Percentiles rank a stretch among this genome's conserved stretches.
These are phyloP conservation scores for Pipistrellus nathusii DNA, from an alignment of 2,797 vertebrate genomes.

Conservation along the genomic window DNA sequence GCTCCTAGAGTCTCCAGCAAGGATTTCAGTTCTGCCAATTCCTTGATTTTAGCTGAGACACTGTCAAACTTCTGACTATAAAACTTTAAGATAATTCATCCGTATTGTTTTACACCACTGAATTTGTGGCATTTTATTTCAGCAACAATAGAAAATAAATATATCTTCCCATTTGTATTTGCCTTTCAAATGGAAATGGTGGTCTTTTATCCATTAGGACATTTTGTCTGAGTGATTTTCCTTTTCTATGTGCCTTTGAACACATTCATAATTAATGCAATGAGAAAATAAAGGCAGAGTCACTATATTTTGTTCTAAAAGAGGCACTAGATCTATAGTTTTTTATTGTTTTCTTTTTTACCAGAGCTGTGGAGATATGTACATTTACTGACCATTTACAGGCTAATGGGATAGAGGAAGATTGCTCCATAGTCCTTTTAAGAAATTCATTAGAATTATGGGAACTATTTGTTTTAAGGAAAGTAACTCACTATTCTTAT, in stretches of 20 bases:
- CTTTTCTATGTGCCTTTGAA: constrained; percentile 49
- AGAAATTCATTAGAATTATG: constrained; percentile 44
- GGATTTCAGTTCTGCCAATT: background rate
- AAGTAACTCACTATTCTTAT: background rate
- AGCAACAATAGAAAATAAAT: constrained; percentile 28
- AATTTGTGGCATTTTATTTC: background rate
- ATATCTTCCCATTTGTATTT: background rate
- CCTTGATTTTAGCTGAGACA: constrained; percentile 36
- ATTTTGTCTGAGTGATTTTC: constrained; percentile 6
- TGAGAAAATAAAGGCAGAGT: constrained; percentile 32
- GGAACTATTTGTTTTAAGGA: constrained; percentile 25
- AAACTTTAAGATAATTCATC: constrained; percentile 19
- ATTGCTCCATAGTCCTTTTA: background rate
- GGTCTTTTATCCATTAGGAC: background rate
- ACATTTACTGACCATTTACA: background rate
- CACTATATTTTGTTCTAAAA: background rate
- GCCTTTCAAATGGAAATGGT: constrained; percentile 50
- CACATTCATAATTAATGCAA: constrained; percentile 1
- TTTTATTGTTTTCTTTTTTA: background rate
- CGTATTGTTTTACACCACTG: background rate
- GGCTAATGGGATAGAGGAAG: background rate
- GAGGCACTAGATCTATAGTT: background rate
- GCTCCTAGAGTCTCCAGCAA: background rate
- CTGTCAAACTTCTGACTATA: background rate
- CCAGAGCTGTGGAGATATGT: background rate